A percentile compares a stretch with the other conserved stretches of the same genome.
These are phyloP conservation scores for Trichoplusia ni DNA, from an alignment of 1,140 invertebrate genomes.

Conservation along the genomic window DNA sequence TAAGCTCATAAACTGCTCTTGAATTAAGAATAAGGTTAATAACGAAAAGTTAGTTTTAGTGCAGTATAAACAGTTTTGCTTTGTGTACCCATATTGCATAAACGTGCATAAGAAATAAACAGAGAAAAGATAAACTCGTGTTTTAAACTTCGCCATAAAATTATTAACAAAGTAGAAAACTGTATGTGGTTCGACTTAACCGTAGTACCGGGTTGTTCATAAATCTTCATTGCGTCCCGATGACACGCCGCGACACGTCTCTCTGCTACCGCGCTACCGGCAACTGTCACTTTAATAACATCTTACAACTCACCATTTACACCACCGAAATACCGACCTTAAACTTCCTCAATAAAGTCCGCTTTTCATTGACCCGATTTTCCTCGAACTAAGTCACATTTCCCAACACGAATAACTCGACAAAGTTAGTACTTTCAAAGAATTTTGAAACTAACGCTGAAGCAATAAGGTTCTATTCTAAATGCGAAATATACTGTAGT, in stretches of 20 bases:
- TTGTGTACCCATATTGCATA: slow-evolving; percentile 25
- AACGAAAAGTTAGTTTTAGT: neutral
- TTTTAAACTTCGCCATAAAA: slow-evolving; percentile 29
- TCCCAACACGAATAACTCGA: slow-evolving; percentile 52
- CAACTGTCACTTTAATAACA: slow-evolving; percentile 40
- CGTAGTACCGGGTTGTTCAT: slow-evolving; percentile 63
- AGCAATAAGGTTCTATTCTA: slow-evolving; percentile 55
- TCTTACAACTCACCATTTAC: slow-evolving; percentile 33
- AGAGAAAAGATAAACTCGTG: slow-evolving; percentile 20
- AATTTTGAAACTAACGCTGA: slow-evolving; percentile 45
- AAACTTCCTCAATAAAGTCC: slow-evolving; percentile 22
- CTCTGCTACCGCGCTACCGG: slow-evolving; percentile 70
- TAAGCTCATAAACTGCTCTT: slow-evolving; percentile 5
- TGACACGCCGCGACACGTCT: slow-evolving; percentile 78
- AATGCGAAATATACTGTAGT: slow-evolving; percentile 42
- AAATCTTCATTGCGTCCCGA: slow-evolving; percentile 81
- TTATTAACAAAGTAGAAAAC: slow-evolving; percentile 53
- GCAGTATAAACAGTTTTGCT: slow-evolving; percentile 18
- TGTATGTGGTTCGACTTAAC: slow-evolving; percentile 55
- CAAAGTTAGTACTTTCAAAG: slow-evolving; percentile 42
- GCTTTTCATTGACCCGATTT: slow-evolving; percentile 7
- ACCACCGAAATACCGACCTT: slow-evolving; percentile 40
- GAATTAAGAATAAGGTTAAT: slow-evolving; percentile 8
- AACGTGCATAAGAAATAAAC: slow-evolving; percentile 31
- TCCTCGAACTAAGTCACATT: slow-evolving; percentile 55